Evolutionary conservation across 2,888 invertebrate species (phyloP).

Genomic region (Ashinkailepas kermadecensis): DNA sequence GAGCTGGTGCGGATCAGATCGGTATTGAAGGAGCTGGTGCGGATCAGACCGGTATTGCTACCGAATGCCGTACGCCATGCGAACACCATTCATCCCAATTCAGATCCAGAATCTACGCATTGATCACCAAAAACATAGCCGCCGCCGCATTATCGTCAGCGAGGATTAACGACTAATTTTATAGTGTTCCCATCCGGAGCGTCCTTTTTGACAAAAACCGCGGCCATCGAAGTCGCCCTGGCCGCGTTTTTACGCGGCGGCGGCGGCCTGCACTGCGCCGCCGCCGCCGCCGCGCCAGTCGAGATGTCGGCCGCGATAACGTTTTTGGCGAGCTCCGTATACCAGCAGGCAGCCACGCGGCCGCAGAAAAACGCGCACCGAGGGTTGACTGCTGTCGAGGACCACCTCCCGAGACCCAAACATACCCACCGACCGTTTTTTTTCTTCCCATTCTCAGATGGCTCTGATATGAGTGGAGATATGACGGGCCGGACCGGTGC

Average conservation of each 20-base stretch:
- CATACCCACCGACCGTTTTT: not conserved
- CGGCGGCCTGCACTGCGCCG: no score
- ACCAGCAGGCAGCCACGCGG: not conserved
- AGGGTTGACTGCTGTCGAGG: not conserved
- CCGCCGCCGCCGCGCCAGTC: not conserved
- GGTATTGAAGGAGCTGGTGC: not conserved
- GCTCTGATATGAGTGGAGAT: not conserved
- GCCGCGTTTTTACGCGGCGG: not conserved
- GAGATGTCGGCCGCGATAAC: not conserved
- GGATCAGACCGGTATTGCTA: not conserved
- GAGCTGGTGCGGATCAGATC: not conserved
- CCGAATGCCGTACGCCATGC: no score
- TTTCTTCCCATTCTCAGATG: constrained; percentile 1
- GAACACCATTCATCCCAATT: no score
- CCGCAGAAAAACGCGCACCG: constrained; percentile 1
- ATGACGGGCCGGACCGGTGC: not conserved
- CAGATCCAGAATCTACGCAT: not conserved
- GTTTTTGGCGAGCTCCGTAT: not conserved
- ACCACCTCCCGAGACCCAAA: not conserved
- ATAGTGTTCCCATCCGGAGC: not conserved
- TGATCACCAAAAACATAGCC: not conserved
- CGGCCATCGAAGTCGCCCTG: not conserved
- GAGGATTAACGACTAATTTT: not conserved
- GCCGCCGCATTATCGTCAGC: not conserved
- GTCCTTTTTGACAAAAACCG: not conserved